Evolutionary conservation across 2,113 vertebrate genomes (phyloP).

Genomic region (Caloenas nicobarica): DNA sequence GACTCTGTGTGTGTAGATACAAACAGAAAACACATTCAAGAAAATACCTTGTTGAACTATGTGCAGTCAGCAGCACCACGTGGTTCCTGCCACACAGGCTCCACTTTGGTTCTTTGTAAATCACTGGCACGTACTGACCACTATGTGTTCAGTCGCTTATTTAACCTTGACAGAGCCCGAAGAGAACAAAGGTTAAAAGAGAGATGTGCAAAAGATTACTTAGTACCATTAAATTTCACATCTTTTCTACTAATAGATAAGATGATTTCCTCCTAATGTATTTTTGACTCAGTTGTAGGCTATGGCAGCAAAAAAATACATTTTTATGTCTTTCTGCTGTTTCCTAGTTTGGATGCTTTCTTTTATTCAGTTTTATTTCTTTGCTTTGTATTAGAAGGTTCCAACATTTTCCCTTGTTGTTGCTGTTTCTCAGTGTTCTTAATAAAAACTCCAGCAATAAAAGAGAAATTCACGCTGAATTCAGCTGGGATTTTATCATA

Average conservation of each 20-base stretch:
- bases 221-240: not conserved
- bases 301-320: not conserved
- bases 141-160: not conserved
- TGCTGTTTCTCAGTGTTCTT: not conserved
- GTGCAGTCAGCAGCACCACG: not conserved
- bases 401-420: not conserved
- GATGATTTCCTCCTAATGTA: not conserved
- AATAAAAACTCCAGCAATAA: not conserved
- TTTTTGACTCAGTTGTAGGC: not conserved
- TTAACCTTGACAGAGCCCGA: not conserved
- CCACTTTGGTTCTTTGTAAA: not conserved
- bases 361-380: not conserved
- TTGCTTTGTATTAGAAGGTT: not conserved
- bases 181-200: not conserved
- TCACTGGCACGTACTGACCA: not conserved
- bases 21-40: not conserved
- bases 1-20: not conserved
- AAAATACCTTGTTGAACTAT: not conserved
- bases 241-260: not conserved
- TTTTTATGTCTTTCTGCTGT: not conserved
- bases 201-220: not conserved
- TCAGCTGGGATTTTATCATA: not conserved
- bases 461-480: not conserved
- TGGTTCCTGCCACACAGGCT: not conserved
- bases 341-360: not conserved